phyloP scores from a whole-genome alignment of 2,888 invertebrate species.

The Siphlonurus alternatus region DNA sequence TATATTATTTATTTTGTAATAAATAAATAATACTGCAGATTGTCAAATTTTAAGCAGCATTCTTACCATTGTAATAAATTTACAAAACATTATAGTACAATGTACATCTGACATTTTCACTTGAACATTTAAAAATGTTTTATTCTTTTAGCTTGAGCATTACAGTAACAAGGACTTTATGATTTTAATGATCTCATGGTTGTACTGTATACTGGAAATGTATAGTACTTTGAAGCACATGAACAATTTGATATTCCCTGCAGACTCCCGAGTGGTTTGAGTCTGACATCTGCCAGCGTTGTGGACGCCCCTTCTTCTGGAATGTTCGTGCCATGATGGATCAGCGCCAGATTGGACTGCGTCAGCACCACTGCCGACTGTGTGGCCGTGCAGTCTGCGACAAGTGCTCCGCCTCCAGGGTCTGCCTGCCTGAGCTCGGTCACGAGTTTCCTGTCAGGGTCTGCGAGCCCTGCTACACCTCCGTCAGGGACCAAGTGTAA shows the following conservation, averaged over 20 bases:
- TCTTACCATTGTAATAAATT: no score
- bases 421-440: conserved; percentile 89
- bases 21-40: no score
- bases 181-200: no score
- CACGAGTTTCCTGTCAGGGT: conserved; percentile 96
- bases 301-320: conserved; percentile 96
- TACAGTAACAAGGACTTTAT: no score
- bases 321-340: conserved; percentile 98
- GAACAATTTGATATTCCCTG: no score
- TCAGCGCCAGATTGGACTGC: conserved; percentile 76
- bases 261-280: conserved; percentile 90
- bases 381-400: conserved; percentile 96
- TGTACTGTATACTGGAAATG: no score
- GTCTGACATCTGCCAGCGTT: conserved; percentile 85
- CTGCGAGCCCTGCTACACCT: conserved; percentile 78
- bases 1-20: no score
- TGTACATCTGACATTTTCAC: no score
- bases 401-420: conserved; percentile 70
- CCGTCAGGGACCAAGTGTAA: conserved; percentile 72
- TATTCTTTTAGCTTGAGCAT: no score
- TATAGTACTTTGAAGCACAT: no score
- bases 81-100: no score
- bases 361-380: conserved; percentile 72
- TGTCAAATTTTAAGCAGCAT: no score
- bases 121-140: neutral